Conservation (phyloP, 1,140 invertebrate species). For the Augochlora pura region DNA sequence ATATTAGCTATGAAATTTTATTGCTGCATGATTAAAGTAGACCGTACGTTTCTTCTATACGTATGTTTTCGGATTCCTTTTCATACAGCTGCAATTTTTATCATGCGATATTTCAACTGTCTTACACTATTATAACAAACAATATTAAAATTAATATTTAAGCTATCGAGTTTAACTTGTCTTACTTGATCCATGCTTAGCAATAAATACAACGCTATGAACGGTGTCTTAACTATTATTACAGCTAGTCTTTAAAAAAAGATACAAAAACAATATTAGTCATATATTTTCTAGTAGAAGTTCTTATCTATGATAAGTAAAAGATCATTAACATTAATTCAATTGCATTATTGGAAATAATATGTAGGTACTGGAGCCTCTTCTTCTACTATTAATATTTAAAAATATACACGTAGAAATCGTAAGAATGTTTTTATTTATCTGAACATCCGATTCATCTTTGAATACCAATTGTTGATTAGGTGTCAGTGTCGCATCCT, state of each 20-base stretch:
- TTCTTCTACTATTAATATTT: neutral
- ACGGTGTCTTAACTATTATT: neutral
- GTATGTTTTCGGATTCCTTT: neutral
- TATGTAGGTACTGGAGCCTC: neutral
- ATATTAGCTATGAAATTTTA: neutral
- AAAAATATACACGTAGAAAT: neutral
- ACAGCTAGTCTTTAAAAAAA: neutral
- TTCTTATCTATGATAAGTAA: no score
- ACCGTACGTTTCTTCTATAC: neutral
- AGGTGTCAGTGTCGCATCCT: constrained; percentile 83
- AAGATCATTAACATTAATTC: neutral
- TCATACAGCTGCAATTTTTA: neutral
- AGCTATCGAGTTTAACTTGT: neutral
- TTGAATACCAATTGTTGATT: constrained; percentile 54
- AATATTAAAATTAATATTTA: neutral
- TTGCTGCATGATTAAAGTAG: constrained; percentile 27
- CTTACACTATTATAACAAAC: constrained; percentile 14
- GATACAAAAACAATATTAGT: neutral
- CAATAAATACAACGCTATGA: constrained; percentile 3
- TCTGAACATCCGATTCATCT: neutral
- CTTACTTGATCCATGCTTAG: constrained; percentile 22
- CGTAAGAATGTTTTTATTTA: neutral
- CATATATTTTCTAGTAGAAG: neutral
- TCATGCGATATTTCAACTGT: neutral
- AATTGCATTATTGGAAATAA: neutral